Conservation (phyloP, 2,113 vertebrate species). For the Rhodinocichla rosea region DNA sequence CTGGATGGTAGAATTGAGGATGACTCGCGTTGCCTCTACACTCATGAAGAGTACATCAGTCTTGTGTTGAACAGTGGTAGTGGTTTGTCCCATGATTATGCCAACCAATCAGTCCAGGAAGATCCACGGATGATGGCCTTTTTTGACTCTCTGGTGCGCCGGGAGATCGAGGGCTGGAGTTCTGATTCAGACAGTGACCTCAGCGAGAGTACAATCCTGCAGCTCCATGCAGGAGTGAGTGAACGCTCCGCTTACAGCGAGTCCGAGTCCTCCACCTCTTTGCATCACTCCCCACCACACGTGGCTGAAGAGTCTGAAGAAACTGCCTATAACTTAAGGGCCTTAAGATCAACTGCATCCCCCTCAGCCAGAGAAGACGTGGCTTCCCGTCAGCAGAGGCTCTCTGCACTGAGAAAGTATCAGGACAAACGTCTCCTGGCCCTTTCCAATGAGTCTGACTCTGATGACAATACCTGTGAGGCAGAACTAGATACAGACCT, state of each 20-base stretch:
- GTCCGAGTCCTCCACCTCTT: slow-evolving; percentile 84
- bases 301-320: slow-evolving; percentile 73
- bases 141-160: slow-evolving; percentile 95
- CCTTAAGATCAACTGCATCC: slow-evolving; percentile 70
- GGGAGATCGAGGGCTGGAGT: slow-evolving; percentile 98
- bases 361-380: slow-evolving; percentile 71
- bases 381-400: slow-evolving; percentile 75
- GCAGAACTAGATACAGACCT: slow-evolving; percentile 83
- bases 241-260: slow-evolving; percentile 79
- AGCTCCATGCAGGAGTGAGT: slow-evolving; percentile 89
- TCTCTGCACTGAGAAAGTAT: slow-evolving; percentile 77
- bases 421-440: slow-evolving; percentile 86
- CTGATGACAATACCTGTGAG: slow-evolving; percentile 79
- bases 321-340: slow-evolving; percentile 70
- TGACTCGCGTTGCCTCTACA: slow-evolving; percentile 93
- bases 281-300: slow-evolving; percentile 77
- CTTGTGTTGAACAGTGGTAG: slow-evolving; percentile 96
- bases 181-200: slow-evolving; percentile 94
- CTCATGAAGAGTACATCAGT: slow-evolving; percentile 97
- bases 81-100: slow-evolving; percentile 95
- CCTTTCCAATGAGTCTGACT: slow-evolving; percentile 88
- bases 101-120: slow-evolving; percentile 96
- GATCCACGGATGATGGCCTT: slow-evolving; percentile 99
- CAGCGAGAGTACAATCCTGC: slow-evolving; percentile 94
- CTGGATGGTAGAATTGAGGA: slow-evolving; percentile 93